Evolutionary conservation across 1,140 invertebrate species (phyloP).

Genomic region (Holcopasites calliopsidis): DNA sequence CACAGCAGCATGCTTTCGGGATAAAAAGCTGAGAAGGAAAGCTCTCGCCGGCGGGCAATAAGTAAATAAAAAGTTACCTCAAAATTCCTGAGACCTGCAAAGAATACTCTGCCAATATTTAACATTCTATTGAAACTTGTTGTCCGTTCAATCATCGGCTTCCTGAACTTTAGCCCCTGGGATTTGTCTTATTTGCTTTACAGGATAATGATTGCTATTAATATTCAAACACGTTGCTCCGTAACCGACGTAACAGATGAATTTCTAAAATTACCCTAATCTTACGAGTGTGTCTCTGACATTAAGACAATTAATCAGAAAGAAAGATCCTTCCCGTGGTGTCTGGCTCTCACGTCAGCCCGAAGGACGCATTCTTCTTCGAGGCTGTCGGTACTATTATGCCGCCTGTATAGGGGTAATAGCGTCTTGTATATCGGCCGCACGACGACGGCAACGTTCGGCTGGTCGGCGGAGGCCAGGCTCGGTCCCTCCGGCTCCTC

Average conservation of each 20-base stretch:
- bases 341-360: slow-evolving; percentile 43
- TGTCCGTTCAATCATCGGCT: too few relatives aligned
- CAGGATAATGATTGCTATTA: too few relatives aligned
- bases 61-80: slow-evolving; percentile 6
- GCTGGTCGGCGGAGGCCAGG: not conserved
- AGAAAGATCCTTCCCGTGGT: not conserved
- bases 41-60: not conserved
- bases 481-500: slow-evolving; percentile 51
- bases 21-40: slow-evolving; percentile 29
- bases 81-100: not conserved
- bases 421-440: slow-evolving; percentile 8
- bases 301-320: slow-evolving; percentile 16
- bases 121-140: too few relatives aligned
- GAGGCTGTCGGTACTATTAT: slow-evolving; percentile 35
- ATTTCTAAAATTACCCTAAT: not conserved
- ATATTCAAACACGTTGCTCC: too few relatives aligned
- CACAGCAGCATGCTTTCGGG: not conserved
- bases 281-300: not conserved
- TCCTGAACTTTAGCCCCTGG: too few relatives aligned
- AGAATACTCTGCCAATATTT: not conserved
- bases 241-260: too few relatives aligned
- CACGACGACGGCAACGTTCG: not conserved
- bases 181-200: too few relatives aligned
- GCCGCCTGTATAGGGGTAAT: slow-evolving; percentile 9
- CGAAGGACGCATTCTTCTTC: slow-evolving; percentile 34